Conservation (phyloP, 2,113 vertebrate species). For the Rhinolophus sinicus region DNA sequence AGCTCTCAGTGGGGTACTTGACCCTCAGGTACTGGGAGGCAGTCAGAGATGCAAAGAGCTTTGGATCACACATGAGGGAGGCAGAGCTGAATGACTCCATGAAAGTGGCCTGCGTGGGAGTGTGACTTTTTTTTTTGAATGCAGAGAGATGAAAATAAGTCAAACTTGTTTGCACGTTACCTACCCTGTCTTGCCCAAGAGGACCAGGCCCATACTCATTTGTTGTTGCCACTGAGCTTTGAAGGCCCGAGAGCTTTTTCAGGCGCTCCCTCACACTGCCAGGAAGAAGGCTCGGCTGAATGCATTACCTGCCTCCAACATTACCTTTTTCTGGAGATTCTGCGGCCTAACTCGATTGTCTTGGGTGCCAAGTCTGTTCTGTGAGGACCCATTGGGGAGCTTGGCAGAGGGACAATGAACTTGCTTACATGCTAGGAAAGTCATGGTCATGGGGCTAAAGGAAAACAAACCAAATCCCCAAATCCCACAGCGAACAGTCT, state of each 20-base stretch:
- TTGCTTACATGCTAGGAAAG: constrained; percentile 31
- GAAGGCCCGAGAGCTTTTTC: not conserved
- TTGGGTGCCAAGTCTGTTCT: constrained; percentile 34
- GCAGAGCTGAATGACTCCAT: not conserved
- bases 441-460: not conserved
- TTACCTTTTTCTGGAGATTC: constrained; percentile 40
- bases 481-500: not conserved
- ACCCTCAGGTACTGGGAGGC: constrained; percentile 66
- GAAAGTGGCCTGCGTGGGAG: not conserved
- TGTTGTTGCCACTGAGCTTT: not conserved
- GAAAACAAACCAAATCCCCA: constrained; percentile 2
- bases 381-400: not conserved
- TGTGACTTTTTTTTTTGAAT: not conserved
- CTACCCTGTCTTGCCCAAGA: not conserved
- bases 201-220: not conserved
- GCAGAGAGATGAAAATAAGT: not conserved
- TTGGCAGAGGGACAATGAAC: constrained; percentile 15
- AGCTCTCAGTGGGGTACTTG: constrained; percentile 56
- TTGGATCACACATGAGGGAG: not conserved
- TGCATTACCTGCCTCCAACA: not conserved
- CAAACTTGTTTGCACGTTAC: not conserved
- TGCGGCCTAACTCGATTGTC: not conserved
- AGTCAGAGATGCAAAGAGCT: constrained; percentile 35
- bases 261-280: not conserved
- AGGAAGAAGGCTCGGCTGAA: constrained; percentile 35